phyloP scores from a whole-genome alignment of 2,888 invertebrate genomes.

The Osmoderma eremita region DNA sequence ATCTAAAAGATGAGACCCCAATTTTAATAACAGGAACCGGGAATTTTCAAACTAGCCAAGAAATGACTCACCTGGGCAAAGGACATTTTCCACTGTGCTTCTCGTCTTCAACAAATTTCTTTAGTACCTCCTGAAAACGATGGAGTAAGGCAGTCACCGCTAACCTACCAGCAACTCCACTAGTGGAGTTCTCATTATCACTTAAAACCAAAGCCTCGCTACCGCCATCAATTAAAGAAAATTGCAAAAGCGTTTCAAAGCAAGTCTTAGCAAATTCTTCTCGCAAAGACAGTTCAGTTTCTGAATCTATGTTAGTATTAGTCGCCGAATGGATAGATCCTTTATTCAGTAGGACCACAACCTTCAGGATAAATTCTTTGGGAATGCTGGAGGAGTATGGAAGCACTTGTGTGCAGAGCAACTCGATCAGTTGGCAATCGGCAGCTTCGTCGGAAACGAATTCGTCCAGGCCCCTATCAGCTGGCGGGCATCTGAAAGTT shows the following conservation, averaged over 20 bases:
- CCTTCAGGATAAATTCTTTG: slow-evolving; percentile 82
- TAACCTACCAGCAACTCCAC: slow-evolving; percentile 70
- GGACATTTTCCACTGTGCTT: slow-evolving; percentile 86
- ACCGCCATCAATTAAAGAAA: slow-evolving; percentile 84
- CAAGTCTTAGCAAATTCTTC: slow-evolving; percentile 97
- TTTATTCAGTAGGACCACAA: slow-evolving; percentile 85
- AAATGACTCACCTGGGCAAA: slow-evolving; percentile 78
- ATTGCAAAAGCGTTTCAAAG: slow-evolving; percentile 94
- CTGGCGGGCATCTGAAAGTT: slow-evolving; percentile 64
- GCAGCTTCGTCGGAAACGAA: slow-evolving; percentile 78
- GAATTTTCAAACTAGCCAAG: too few species aligned
- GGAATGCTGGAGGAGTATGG: slow-evolving; percentile 83
- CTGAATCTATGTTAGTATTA: slow-evolving; percentile 76
- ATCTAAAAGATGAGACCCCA: slow-evolving; percentile 74
- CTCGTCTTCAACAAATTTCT: slow-evolving; percentile 87
- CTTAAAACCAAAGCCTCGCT: slow-evolving; percentile 62
- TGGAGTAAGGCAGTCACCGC: slow-evolving; percentile 93
- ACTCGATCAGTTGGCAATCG: slow-evolving; percentile 83
- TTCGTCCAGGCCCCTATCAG: slow-evolving; percentile 70
- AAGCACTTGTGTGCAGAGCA: slow-evolving; percentile 82
- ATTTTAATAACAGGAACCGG: too few species aligned
- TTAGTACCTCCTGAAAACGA: slow-evolving; percentile 91
- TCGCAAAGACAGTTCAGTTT: slow-evolving; percentile 82
- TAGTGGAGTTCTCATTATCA: slow-evolving; percentile 58
- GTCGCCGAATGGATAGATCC: slow-evolving; percentile 86